phyloP scores from a whole-genome alignment of 2,797 vertebrate species.

The Gymnothorax reevesii region DNA sequence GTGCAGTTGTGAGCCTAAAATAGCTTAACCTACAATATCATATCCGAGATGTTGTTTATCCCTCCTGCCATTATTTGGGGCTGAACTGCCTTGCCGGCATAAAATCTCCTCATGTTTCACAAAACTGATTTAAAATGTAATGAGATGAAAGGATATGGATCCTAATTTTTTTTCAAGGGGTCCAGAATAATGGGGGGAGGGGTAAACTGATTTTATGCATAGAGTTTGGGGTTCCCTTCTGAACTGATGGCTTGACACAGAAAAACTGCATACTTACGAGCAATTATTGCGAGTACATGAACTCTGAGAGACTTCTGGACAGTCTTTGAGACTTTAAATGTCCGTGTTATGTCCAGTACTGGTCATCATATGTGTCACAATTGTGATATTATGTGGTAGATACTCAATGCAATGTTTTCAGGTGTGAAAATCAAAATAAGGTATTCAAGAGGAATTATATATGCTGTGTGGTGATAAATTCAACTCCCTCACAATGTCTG shows the following conservation, averaged over 20 bases:
- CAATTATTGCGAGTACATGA: no score
- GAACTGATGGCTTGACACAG: no score
- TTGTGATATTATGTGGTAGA: neutral
- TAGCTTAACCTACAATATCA: neutral
- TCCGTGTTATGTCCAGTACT: neutral
- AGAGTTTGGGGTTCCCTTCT: no score
- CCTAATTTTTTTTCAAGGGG: neutral
- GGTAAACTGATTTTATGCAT: no score
- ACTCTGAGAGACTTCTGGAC: no score
- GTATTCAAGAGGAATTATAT: neutral
- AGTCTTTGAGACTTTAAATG: no score
- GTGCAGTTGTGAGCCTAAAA: conserved; percentile 56
- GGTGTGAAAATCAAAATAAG: neutral
- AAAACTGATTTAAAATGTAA: neutral
- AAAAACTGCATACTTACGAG: no score
- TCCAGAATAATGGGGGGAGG: neutral
- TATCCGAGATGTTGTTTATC: neutral
- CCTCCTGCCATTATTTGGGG: neutral
- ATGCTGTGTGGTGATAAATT: neutral
- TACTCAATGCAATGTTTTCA: neutral
- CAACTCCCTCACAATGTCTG: neutral
- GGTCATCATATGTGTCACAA: neutral
- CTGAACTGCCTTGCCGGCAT: neutral
- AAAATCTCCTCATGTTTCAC: neutral
- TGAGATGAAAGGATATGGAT: no score